Evolutionary conservation across 1,140 invertebrate species (phyloP).

Genomic region (Bombus waltoni): DNA sequence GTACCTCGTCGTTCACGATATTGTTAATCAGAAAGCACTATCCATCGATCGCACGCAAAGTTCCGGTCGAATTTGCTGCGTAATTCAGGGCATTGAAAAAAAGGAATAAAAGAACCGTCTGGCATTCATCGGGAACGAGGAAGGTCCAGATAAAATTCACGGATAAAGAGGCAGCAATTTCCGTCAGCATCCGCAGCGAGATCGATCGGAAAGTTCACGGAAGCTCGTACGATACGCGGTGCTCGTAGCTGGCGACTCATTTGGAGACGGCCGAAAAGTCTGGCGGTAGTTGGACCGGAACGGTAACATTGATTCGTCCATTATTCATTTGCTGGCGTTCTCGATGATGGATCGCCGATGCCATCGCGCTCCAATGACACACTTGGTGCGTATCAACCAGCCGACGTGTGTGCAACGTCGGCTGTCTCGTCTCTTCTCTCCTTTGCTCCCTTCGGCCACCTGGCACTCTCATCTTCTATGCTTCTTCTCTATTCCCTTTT

Average conservation of each 20-base stretch:
- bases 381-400: constrained; percentile 29
- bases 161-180: not conserved
- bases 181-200: not conserved
- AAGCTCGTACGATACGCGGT: not conserved
- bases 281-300: constrained; percentile 20
- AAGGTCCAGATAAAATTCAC: not conserved
- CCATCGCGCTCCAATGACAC: constrained; percentile 60
- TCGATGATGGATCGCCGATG: constrained; percentile 65
- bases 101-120: not conserved
- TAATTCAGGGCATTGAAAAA: not conserved
- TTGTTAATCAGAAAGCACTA: not conserved
- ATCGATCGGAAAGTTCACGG: constrained; percentile 9
- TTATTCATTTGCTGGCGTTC: constrained; percentile 67
- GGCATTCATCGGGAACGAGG: not conserved
- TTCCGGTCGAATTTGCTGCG: not conserved
- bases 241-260: not conserved
- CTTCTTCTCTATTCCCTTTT: not conserved
- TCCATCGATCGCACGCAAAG: not conserved
- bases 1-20: too few relatives aligned
- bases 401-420: not conserved
- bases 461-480: not conserved
- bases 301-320: constrained; percentile 66
- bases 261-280: not conserved
- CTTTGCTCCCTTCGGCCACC: not conserved
- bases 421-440: not conserved